Base-by-base conservation (phyloP, 1,140 invertebrate species). In the Caenorhabditis briggsae region DNA sequence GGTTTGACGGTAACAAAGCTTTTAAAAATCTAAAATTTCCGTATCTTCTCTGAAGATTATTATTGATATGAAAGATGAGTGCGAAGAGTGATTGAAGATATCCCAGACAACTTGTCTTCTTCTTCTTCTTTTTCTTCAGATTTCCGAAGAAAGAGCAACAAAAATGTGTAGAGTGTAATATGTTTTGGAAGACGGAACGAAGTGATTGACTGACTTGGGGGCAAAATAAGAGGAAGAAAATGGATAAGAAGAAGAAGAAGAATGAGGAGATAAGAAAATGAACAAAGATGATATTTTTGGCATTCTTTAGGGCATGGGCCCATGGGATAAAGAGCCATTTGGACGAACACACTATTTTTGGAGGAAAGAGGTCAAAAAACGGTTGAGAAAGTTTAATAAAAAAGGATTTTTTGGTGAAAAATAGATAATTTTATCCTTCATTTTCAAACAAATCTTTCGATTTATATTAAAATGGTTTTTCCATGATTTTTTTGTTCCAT, bases 151-250 rank as follows among this genome's bases (percentile, higher is more conserved):
- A 53, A 55, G n/a, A 16, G 16, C n/a, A 20, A 33, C 9, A 55
- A 33, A 33, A 25, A 82, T 53, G 25, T 16, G 33, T 48, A 20
- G n/a, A n/a, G 78, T 56, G 50, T 82, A 58, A 58, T 58, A 82
- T 82, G 56, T 58, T 58, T 56, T 58, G 56, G 50, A 33, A 58
- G n/a, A 16, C 16, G 18, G 23, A 55, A 55, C 41, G 56, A 56
- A 82, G 43, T 58, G 56, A 82, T 82, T 82, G 78, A 82, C 48
- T 56, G 50, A 58, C 78, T 82, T 48, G 48, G n/a, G 41, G 12
- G 43, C 11, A 82, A 82, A 20, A 43, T 33, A 82, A 55, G 48
- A 55, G 7, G 48, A 82, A 53, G 43, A 25, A 23, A 2, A 12
- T n/a, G n/a, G n/a, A 55, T 2, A 48, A 55, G 18, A 25, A 33